These are phyloP conservation scores for Origma solitaria DNA, from an alignment of 2,113 vertebrate species.

Conservation along the genomic window DNA sequence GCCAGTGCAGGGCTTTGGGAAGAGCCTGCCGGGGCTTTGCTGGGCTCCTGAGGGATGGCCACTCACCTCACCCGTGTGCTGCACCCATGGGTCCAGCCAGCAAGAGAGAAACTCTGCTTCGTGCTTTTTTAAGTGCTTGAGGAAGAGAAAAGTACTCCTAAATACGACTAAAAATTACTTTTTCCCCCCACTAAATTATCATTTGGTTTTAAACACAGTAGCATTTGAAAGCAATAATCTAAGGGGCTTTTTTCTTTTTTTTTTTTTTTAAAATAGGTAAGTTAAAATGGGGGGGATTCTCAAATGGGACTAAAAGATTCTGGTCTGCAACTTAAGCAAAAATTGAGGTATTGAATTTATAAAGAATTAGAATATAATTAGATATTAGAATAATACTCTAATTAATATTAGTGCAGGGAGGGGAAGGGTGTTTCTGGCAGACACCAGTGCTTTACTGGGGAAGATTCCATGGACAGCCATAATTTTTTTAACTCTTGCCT, in stretches of 20 bases:
- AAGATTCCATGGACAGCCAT: not conserved
- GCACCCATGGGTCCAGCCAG: accelerated
- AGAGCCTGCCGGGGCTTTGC: not conserved
- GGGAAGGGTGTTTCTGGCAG: not conserved
- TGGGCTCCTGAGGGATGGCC: not conserved
- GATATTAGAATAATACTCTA: no score
- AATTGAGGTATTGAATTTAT: not conserved
- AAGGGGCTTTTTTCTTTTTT: accelerated
- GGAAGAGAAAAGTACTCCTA: not conserved
- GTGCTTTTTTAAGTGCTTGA: not conserved
- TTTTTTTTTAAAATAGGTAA: not conserved
- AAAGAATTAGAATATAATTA: not conserved
- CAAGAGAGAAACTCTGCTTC: not conserved
- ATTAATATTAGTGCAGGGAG: not conserved
- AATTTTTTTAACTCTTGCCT: not conserved
- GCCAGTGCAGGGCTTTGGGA: not conserved
- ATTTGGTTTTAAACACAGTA: not conserved
- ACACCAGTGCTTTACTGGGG: not conserved
- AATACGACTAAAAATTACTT: not conserved
- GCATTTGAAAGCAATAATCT: not conserved
- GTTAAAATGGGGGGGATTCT: not conserved
- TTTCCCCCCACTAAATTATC: not conserved
- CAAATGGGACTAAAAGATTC: not conserved
- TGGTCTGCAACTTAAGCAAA: not conserved
- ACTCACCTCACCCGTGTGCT: accelerated